Evolutionary conservation across 2,113 vertebrate genomes (phyloP).

Genomic region (Lucifuga dentata): DNA sequence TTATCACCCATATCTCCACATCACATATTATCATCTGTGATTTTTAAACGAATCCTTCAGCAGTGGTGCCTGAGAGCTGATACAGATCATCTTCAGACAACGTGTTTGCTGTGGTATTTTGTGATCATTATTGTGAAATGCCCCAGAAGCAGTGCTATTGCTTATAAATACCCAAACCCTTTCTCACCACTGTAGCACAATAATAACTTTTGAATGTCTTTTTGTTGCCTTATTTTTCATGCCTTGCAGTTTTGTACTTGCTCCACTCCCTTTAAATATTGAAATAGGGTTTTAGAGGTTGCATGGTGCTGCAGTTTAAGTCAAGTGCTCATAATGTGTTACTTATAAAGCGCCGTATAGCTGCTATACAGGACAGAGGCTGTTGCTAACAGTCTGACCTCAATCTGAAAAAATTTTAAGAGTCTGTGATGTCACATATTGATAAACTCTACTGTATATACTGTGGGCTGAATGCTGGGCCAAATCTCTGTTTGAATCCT

Average conservation of each 20-base stretch:
- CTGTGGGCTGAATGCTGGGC: conserved; percentile 49
- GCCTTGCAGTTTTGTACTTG: conserved; percentile 66
- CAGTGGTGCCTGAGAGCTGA: conserved; percentile 60
- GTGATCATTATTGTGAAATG: conserved; percentile 62
- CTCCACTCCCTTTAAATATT: conserved; percentile 66
- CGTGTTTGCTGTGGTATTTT: conserved; percentile 59
- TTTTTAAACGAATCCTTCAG: conserved; percentile 58
- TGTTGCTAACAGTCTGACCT: conserved; percentile 75
- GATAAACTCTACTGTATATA: conserved; percentile 47
- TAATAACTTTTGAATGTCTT: conserved; percentile 70
- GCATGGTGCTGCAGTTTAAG: conserved; percentile 42
- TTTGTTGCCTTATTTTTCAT: conserved; percentile 66
- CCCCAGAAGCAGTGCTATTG: conserved; percentile 41
- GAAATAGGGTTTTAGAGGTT: conserved; percentile 52
- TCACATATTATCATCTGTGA: conserved; percentile 53
- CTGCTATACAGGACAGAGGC: conserved; percentile 79
- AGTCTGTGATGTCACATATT: conserved; percentile 64
- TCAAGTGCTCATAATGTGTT: conserved; percentile 45
- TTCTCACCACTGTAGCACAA: conserved; percentile 65
- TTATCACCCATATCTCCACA: conserved; percentile 34
- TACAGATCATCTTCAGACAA: conserved; percentile 49
- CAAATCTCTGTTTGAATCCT: conserved; percentile 38
- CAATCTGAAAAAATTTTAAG: conserved; percentile 53
- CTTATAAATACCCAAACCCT: conserved; percentile 4
- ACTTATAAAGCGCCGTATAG: conserved; percentile 63